phyloP scores from a whole-genome alignment of 1,140 invertebrate genomes.

The Musca domestica region DNA sequence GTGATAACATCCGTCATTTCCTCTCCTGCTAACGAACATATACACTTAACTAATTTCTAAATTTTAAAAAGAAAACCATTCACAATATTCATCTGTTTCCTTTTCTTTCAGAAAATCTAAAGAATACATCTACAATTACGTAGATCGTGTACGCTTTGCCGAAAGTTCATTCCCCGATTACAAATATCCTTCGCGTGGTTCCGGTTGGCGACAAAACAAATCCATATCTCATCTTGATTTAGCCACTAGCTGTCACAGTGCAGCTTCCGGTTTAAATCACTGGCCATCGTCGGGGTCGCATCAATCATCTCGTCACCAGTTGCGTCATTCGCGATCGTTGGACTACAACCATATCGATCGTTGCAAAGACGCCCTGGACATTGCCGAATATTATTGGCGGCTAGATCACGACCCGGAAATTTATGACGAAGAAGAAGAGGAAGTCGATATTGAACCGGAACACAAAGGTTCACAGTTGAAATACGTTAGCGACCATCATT shows the following conservation, averaged over 20 bases:
- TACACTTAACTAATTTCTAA: too few relatives aligned
- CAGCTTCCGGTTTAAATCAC: constrained; percentile 50
- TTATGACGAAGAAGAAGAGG: constrained; percentile 20
- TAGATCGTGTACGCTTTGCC: constrained; percentile 45
- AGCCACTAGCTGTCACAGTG: constrained; percentile 51
- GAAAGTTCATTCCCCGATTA: constrained; percentile 33
- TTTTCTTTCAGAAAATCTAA: constrained; percentile 27
- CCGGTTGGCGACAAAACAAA: constrained; percentile 52
- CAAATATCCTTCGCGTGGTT: constrained; percentile 42
- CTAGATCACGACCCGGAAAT: constrained; percentile 43
- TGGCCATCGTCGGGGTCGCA: constrained; percentile 35
- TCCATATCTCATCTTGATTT: constrained; percentile 53
- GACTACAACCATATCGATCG: constrained; percentile 39
- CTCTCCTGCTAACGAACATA: too few relatives aligned
- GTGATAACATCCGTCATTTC: too few relatives aligned
- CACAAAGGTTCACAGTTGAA: constrained; percentile 1
- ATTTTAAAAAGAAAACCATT: neutral
- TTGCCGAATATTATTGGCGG: constrained; percentile 51
- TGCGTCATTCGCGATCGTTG: constrained; percentile 48
- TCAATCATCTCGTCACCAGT: constrained; percentile 38
- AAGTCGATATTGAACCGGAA: constrained; percentile 15
- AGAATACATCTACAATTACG: constrained; percentile 50
- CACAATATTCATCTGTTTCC: neutral
- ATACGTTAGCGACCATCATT: constrained; percentile 17
- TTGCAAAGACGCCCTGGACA: constrained; percentile 45